A percentile compares a stretch with the other conserved stretches of the same genome.
These are phyloP conservation scores for Cataglyphis rosenhaueri DNA, from an alignment of 2,888 invertebrate genomes.

Conservation along the genomic window DNA sequence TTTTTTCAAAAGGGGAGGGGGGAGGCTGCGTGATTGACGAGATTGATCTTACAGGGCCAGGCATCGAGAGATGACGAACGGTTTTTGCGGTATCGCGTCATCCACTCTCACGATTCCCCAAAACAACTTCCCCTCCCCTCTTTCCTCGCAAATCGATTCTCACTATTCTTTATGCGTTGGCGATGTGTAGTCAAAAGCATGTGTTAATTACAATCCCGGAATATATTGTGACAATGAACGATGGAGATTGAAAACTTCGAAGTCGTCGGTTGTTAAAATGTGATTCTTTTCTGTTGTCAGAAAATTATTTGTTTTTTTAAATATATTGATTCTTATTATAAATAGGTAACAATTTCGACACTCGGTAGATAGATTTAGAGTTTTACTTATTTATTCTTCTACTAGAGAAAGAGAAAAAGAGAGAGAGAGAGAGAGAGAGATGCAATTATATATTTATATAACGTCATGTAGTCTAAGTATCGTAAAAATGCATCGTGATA, in stretches of 20 bases:
- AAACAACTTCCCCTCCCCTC: conserved; percentile 23
- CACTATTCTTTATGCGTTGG: conserved; percentile 29
- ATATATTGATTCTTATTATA: background rate
- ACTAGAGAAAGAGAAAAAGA: background rate
- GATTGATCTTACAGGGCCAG: conserved; percentile 60
- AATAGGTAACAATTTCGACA: background rate
- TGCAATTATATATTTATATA: background rate
- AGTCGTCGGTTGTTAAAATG: background rate
- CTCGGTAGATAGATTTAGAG: background rate
- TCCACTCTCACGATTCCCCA: conserved; percentile 18
- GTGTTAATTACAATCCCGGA: conserved; percentile 22
- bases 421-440: too few relatives aligned
- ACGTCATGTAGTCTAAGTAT: background rate
- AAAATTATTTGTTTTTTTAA: background rate
- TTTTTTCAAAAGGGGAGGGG: background rate
- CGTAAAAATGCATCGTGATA: background rate
- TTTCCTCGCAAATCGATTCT: conserved; percentile 42
- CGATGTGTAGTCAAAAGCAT: conserved; percentile 37
- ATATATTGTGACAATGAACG: conserved; percentile 10
- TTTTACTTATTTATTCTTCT: background rate
- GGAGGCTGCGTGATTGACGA: conserved; percentile 66
- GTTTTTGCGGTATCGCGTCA: conserved; percentile 58
- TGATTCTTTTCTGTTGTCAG: background rate
- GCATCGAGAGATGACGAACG: conserved; percentile 71
- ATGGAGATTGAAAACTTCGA: conserved; percentile 11